phyloP scores from a whole-genome alignment of 2,888 invertebrate genomes.

The Cheiracanthium punctorium region DNA sequence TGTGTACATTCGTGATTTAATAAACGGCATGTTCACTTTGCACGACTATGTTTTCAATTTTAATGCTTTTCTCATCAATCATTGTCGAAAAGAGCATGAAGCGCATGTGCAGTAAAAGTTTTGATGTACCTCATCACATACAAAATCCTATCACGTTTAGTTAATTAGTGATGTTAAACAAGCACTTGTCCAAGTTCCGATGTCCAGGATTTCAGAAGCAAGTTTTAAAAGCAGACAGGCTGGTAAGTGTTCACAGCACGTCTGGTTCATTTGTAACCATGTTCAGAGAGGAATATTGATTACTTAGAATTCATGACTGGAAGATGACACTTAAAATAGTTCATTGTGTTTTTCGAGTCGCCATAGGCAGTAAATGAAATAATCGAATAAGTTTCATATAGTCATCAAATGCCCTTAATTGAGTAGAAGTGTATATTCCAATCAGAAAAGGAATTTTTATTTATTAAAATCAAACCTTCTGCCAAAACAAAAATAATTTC shows the following conservation, averaged over 20 bases:
- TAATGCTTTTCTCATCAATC: not conserved
- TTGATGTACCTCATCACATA: not conserved
- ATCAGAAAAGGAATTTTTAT: no score
- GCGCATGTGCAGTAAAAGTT: not conserved
- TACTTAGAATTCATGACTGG: not conserved
- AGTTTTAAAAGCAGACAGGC: not conserved
- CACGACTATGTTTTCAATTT: no score
- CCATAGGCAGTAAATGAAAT: no score
- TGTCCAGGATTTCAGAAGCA: not conserved
- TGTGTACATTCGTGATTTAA: no score
- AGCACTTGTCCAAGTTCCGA: not conserved
- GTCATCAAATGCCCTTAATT: no score
- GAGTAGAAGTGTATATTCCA: no score
- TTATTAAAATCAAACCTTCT: no score
- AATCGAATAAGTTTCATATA: no score
- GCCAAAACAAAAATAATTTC: no score
- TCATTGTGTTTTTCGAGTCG: not conserved
- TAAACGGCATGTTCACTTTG: no score
- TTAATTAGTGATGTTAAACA: not conserved
- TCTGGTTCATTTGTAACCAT: not conserved
- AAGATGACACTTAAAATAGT: not conserved
- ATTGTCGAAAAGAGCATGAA: not conserved
- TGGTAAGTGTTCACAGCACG: conserved; percentile 3
- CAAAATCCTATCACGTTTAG: not conserved
- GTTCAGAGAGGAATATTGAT: not conserved